These are phyloP conservation scores for Lindbergichthys nudifrons DNA, from an alignment of 2,797 vertebrate species.

Conservation along the genomic window DNA sequence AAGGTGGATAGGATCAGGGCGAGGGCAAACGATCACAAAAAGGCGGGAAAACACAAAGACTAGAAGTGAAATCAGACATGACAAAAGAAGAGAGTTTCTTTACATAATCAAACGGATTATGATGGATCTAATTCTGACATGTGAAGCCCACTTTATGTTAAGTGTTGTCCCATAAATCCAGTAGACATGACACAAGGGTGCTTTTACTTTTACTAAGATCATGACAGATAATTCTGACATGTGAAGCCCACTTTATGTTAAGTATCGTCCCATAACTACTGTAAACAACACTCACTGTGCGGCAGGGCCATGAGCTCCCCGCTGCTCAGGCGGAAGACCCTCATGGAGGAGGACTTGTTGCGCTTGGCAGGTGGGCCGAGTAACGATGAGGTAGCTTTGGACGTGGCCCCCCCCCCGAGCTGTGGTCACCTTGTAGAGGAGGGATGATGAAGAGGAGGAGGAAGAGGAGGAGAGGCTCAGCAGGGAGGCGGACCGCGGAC, in stretches of 20 bases:
- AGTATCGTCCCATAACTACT: not conserved
- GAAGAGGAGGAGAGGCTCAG: slow-evolving; percentile 74
- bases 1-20: too few species aligned
- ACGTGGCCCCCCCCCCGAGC: slow-evolving; percentile 66
- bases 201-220: too few species aligned
- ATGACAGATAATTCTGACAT: not conserved
- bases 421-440: slow-evolving; percentile 80
- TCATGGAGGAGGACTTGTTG: slow-evolving; percentile 85
- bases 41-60: too few species aligned
- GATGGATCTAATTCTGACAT: too few species aligned
- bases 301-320: slow-evolving; percentile 87
- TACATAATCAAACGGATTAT: too few species aligned
- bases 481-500: slow-evolving; percentile 29
- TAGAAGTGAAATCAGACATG: too few species aligned
- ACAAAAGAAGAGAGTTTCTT: too few species aligned
- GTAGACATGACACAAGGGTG: too few species aligned
- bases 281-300: slow-evolving; percentile 83
- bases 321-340: slow-evolving; percentile 90
- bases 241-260: not conserved
- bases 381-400: slow-evolving; percentile 84
- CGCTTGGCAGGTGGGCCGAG: slow-evolving; percentile 86
- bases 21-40: too few species aligned
- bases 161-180: too few species aligned
- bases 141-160: too few species aligned
- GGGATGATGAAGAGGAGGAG: slow-evolving; percentile 72